A percentile compares a stretch with the other conserved stretches of the same genome.
Conservation (phyloP, 2,113 vertebrate species). For the Pavo muticus region DNA sequence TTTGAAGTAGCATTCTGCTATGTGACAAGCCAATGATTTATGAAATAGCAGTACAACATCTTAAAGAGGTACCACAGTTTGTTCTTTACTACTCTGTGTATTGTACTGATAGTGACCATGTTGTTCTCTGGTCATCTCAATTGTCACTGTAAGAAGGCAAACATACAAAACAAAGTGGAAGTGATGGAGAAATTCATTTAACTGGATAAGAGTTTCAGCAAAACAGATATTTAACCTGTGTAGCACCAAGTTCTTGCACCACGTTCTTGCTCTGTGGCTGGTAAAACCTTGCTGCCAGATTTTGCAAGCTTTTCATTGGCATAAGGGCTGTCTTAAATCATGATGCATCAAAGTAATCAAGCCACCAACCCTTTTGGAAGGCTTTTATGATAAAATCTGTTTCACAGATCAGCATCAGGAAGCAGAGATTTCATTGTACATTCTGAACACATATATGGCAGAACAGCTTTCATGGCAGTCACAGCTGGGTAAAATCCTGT, state of each 20-base stretch:
- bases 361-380: not conserved
- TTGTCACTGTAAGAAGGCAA: not conserved
- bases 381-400: not conserved
- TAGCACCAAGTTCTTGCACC: not conserved
- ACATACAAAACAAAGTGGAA: not conserved
- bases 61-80: not conserved
- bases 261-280: not conserved
- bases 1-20: conserved; percentile 27
- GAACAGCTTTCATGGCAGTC: not conserved
- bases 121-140: not conserved
- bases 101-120: not conserved
- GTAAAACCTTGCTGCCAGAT: not conserved
- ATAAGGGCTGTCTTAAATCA: not conserved
- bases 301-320: not conserved
- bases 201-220: not conserved
- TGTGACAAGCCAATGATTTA: not conserved
- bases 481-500: not conserved
- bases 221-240: not conserved
- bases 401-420: not conserved
- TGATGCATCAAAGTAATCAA: not conserved
- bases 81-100: not conserved
- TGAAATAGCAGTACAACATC: not conserved
- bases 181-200: not conserved
- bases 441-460: not conserved
- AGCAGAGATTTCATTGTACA: not conserved